Evolutionary conservation across 1,140 invertebrate genomes (phyloP), one percentile per base, ranked within the genome.

Genomic region (Maniola jurtina): DNA sequence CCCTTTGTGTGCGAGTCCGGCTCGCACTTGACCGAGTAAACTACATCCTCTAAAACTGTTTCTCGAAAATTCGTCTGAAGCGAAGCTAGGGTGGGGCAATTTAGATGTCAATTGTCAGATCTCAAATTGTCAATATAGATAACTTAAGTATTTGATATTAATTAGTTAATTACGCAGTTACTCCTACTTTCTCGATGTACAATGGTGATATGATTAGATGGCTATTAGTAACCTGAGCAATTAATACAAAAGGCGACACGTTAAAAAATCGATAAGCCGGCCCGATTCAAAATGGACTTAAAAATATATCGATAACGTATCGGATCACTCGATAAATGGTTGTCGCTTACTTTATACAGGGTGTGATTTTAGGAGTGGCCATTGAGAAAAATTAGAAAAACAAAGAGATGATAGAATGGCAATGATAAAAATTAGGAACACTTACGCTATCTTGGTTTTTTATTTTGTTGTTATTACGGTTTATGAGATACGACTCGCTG

Each of bases 281-380:
- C 72, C 72, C 66, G 68, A 72, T 75, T 77, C 71, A 61, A 57
- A 69, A 68, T 67, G 65, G 56, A 60, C 47, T 68, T 63, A 59
- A 63, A 63, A n/a, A n/a, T n/a, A 62, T 11, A 52, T 59, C 52
- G 58, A 69, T 64, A 69, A 10, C 38, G 60, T 69, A 69, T 69
- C 48, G 52, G 52, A 62, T 57, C 16, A 63, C 25, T 45, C 60
- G 68, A 73, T 66, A 66, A 66, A 61, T n/a, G 25, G 25, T 25
- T 25, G 25, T 25, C 25, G 52, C 62, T 69, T 70, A 66, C 61
- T 79, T 70, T 55, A 34, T 45, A 45, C 13, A 13, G 42, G 42
- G 42, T 45, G 42, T 8, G 5, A 45, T 13, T 45, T 45, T n/a
- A n/a, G 13, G 42, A 45, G 1, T 5, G 11, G 42, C 5, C 13